These are phyloP conservation scores for Adela reaumurella DNA, from an alignment of 2,888 invertebrate genomes.

Conservation along the genomic window DNA sequence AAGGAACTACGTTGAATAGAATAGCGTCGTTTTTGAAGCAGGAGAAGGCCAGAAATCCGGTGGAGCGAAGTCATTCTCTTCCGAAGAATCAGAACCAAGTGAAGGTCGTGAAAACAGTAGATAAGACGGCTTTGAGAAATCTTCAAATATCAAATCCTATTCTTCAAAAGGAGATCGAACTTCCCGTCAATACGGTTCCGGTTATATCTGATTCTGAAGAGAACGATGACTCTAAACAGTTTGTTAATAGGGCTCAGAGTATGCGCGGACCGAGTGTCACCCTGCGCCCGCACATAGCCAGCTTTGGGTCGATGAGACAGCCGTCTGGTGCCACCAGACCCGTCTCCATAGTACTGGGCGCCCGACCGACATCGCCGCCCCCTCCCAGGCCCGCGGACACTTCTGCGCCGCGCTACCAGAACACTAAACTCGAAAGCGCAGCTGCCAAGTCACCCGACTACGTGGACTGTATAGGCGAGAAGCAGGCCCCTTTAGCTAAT, in stretches of 20 bases:
- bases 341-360: constrained; percentile 64
- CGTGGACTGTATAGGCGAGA: constrained; percentile 75
- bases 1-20: constrained; percentile 63
- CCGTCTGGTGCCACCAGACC: constrained; percentile 65
- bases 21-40: constrained; percentile 74
- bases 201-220: constrained; percentile 53
- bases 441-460: constrained; percentile 56
- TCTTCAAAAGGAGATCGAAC: constrained; percentile 63
- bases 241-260: constrained; percentile 76
- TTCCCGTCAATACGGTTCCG: constrained; percentile 58
- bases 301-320: constrained; percentile 81
- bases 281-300: constrained; percentile 63
- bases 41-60: constrained; percentile 46
- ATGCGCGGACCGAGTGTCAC: constrained; percentile 62
- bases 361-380: constrained; percentile 71
- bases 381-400: constrained; percentile 62
- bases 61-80: constrained; percentile 54
- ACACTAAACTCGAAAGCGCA: constrained; percentile 30
- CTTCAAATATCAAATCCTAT: constrained; percentile 84
- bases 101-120: constrained; percentile 63
- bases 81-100: constrained; percentile 56
- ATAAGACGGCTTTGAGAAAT: constrained; percentile 68
- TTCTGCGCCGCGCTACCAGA: constrained; percentile 55
- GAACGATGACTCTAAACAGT: constrained; percentile 51
- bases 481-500: constrained; percentile 58